Percentiles rank a stretch among this genome's conserved stretches.
Evolutionary conservation across 2,888 invertebrate species (phyloP).

Genomic region (Cactoblastis cactorum): DNA sequence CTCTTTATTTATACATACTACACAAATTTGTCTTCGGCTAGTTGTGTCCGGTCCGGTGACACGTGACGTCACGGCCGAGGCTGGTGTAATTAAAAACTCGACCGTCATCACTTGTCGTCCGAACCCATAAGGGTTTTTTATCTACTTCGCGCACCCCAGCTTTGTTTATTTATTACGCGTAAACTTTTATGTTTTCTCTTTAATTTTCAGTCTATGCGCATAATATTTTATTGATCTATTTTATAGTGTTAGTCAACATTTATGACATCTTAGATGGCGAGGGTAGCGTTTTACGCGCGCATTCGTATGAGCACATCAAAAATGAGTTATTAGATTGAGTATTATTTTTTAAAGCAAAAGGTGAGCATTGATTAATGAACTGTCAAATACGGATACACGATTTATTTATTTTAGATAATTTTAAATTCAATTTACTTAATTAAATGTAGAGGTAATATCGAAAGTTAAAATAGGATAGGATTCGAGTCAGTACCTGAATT

Average conservation of each 20-base stretch:
- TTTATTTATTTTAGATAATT: too few species aligned
- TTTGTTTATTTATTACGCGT: constrained; percentile 65
- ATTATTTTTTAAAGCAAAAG: too few species aligned
- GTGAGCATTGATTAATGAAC: too few species aligned
- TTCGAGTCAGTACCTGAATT: too few species aligned
- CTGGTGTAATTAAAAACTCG: constrained; percentile 76
- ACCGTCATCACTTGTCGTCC: constrained; percentile 75
- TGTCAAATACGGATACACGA: too few species aligned
- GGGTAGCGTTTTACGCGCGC: constrained; percentile 23
- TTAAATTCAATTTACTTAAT: too few species aligned
- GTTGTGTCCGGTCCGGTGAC: constrained; percentile 43
- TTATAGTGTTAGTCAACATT: constrained; percentile 50
- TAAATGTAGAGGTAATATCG: too few species aligned
- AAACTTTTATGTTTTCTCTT: constrained; percentile 32
- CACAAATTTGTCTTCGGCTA: constrained; percentile 24
- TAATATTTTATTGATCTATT: constrained; percentile 46
- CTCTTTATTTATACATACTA: too few species aligned
- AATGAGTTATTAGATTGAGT: neutral
- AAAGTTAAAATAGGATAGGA: too few species aligned
- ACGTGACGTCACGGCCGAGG: constrained; percentile 68
- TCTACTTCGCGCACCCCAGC: constrained; percentile 62
- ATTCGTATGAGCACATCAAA: constrained; percentile 32
- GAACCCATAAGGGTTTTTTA: constrained; percentile 68
- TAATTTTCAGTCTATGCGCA: constrained; percentile 25
- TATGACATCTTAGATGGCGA: constrained; percentile 50